Evolutionary conservation across 2,888 invertebrate genomes (phyloP).

Genomic region (Cheilosia vulpina): DNA sequence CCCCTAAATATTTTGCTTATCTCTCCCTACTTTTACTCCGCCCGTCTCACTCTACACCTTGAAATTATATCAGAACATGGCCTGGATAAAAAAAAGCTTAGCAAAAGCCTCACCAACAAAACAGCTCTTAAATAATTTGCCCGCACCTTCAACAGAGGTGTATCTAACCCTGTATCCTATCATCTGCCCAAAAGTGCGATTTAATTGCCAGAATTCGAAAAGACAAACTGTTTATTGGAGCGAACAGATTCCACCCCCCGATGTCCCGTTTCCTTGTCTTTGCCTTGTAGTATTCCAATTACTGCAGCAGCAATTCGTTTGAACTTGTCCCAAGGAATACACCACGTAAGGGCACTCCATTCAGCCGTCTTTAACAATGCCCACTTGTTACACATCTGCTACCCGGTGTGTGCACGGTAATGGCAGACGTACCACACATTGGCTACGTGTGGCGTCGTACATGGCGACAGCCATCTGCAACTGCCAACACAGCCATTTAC

Average conservation of each 20-base stretch:
- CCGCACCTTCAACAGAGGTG: too few relatives aligned
- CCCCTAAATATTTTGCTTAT: too few relatives aligned
- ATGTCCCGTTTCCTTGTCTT: not conserved
- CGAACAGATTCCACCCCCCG: slow-evolving; percentile 8
- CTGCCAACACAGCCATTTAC: slow-evolving; percentile 48
- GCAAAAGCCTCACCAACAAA: not conserved
- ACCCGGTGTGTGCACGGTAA: not conserved
- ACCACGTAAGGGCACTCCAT: slow-evolving; percentile 18
- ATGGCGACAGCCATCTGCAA: slow-evolving; percentile 51
- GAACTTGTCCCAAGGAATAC: slow-evolving; percentile 16
- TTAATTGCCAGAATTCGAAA: too few relatives aligned
- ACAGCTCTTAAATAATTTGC: not conserved
- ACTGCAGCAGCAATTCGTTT: slow-evolving; percentile 49
- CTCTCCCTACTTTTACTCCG: too few relatives aligned
- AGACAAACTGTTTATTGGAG: not conserved
- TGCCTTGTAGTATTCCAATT: slow-evolving; percentile 37
- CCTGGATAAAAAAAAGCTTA: too few relatives aligned
- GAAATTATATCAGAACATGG: too few relatives aligned
- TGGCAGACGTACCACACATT: slow-evolving; percentile 7
- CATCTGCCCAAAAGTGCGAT: too few relatives aligned
- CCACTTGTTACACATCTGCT: slow-evolving; percentile 65
- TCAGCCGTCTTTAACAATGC: slow-evolving; percentile 28
- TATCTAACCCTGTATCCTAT: too few relatives aligned
- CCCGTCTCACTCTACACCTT: too few relatives aligned
- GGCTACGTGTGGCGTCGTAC: slow-evolving; percentile 22